phyloP scores from a whole-genome alignment of 2,888 invertebrate species.

The Zaprionus bogoriensis region DNA sequence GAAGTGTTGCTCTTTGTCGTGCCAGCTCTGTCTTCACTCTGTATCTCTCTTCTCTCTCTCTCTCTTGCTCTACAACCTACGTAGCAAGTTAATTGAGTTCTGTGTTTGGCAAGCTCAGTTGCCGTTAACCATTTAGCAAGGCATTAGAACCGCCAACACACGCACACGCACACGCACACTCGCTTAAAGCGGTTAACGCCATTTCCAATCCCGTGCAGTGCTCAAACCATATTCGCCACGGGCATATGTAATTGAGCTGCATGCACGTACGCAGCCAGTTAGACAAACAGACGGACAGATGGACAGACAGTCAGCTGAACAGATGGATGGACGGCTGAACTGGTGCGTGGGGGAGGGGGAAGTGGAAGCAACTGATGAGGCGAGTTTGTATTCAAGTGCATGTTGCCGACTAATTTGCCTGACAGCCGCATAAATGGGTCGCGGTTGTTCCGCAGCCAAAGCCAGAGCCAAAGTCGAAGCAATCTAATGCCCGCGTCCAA shows the following conservation, averaged over 20 bases:
- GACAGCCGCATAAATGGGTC: constrained; percentile 51
- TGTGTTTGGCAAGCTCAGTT: constrained; percentile 19
- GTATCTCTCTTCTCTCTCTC: neutral
- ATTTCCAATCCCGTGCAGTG: constrained; percentile 11
- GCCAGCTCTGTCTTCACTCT: neutral
- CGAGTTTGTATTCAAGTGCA: constrained; percentile 49
- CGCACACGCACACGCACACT: neutral
- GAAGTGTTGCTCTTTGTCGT: constrained; percentile 33
- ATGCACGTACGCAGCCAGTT: constrained; percentile 31
- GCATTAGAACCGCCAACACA: constrained; percentile 43
- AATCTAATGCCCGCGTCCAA: constrained; percentile 29
- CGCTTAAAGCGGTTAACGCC: constrained; percentile 62
- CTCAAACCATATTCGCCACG: constrained; percentile 8
- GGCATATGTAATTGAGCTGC: constrained; percentile 57
- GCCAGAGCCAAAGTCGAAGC: too few relatives aligned
- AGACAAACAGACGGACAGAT: constrained; percentile 15
- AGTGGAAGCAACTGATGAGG: constrained; percentile 24
- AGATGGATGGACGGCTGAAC: neutral
- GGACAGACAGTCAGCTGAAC: neutral
- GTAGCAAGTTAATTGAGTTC: constrained; percentile 58
- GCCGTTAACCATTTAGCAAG: constrained; percentile 41
- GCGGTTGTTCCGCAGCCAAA: constrained; percentile 30
- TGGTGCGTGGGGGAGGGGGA: neutral
- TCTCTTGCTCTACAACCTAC: neutral
- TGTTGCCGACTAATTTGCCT: constrained; percentile 57